Percentiles rank a stretch among this genome's conserved stretches.
Evolutionary conservation across 1,140 invertebrate species (phyloP).

Genomic region (Eciton burchellii): DNA sequence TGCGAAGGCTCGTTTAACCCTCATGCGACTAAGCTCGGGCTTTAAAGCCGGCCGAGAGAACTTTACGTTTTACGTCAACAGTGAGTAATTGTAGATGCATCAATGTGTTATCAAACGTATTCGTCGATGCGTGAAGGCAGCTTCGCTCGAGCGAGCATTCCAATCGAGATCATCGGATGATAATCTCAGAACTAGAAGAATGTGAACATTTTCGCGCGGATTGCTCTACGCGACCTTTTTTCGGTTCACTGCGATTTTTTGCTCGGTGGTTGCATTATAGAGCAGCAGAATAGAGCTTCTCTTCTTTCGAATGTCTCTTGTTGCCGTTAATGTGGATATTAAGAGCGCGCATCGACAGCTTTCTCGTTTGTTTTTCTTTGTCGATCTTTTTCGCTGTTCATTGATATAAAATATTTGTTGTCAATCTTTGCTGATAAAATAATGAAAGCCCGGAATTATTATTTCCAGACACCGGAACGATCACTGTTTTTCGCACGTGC

Average conservation of each 20-base stretch:
- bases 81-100: too few species aligned
- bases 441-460: conserved; percentile 2
- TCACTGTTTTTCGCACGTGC: neutral
- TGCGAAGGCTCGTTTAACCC: conserved; percentile 26
- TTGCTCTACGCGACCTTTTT: too few species aligned
- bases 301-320: neutral
- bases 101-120: too few species aligned
- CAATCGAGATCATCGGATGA: neutral
- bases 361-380: conserved; percentile 4
- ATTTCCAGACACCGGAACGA: conserved; percentile 9
- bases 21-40: neutral
- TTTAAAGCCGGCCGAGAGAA: too few species aligned
- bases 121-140: too few species aligned
- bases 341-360: neutral
- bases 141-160: neutral
- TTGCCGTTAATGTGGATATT: neutral
- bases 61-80: too few species aligned
- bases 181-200: neutral
- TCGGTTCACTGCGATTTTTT: too few species aligned
- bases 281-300: neutral
- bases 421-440: neutral
- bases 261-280: neutral
- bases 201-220: neutral
- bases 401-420: conserved; percentile 9
- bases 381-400: neutral